Percentiles rank a stretch among this genome's conserved stretches.
Conservation (phyloP, 2,888 invertebrate genomes). For the Nomada flava region DNA sequence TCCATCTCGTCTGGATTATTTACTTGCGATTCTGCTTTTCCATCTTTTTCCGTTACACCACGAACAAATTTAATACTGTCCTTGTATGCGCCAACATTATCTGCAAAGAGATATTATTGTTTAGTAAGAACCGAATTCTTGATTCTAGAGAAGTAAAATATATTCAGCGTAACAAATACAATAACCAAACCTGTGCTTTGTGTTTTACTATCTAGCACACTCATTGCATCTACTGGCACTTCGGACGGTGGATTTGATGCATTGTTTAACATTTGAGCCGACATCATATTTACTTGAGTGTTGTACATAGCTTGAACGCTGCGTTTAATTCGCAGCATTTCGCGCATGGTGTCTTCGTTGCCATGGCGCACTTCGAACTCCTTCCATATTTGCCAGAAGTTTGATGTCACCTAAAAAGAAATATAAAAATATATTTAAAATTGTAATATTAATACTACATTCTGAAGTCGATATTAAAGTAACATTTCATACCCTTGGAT, state of each 20-base stretch:
- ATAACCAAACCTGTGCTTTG: conserved; percentile 52
- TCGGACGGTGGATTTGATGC: conserved; percentile 89
- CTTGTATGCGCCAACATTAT: conserved; percentile 72
- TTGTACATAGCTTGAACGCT: conserved; percentile 99
- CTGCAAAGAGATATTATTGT: conserved; percentile 46
- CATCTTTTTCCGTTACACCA: conserved; percentile 93
- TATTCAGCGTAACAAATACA: neutral
- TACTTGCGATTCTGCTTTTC: conserved; percentile 87
- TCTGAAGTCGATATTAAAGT: neutral
- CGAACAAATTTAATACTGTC: conserved; percentile 94
- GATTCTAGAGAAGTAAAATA: conserved; percentile 1
- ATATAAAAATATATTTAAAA: neutral
- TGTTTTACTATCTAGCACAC: conserved; percentile 93
- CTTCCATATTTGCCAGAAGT: conserved; percentile 99
- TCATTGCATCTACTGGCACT: conserved; percentile 92
- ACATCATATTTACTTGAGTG: conserved; percentile 99
- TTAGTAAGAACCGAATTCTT: conserved; percentile 16
- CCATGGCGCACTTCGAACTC: conserved; percentile 99
- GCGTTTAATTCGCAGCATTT: conserved; percentile 98
- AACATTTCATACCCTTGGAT: conserved; percentile 90
- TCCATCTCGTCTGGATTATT: conserved; percentile 95
- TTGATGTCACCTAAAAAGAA: conserved; percentile 88
- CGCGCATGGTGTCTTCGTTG: conserved; percentile 99
- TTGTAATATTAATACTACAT: conserved; percentile 1
- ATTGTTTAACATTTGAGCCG: conserved; percentile 97